These are phyloP conservation scores for Montipora capricornis DNA, from an alignment of 64 coral and sea anemone genomes.

Conservation along the genomic window DNA sequence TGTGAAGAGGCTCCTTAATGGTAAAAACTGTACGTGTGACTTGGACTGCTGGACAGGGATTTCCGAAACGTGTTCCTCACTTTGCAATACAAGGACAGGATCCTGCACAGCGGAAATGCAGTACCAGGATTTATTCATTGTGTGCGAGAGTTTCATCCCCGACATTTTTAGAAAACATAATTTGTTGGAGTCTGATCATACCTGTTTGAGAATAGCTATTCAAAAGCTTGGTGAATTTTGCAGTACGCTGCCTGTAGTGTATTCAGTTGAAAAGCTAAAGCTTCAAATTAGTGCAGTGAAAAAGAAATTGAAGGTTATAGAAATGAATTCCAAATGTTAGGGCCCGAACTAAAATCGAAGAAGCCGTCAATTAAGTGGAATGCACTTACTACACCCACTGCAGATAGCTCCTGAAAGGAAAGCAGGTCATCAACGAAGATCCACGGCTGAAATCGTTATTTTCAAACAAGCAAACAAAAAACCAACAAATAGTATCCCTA, in stretches of 20 bases:
- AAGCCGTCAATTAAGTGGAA: neutral
- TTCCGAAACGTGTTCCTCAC: slow-evolving; percentile 35
- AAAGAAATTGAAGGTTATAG: slow-evolving; percentile 10
- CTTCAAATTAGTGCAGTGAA: neutral
- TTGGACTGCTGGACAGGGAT: neutral
- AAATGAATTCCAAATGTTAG: neutral
- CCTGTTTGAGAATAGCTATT: slow-evolving; percentile 8
- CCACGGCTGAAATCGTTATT: too few species aligned
- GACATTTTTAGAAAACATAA: slow-evolving; percentile 14
- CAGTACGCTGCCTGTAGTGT: slow-evolving; percentile 18
- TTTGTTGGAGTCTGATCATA: neutral
- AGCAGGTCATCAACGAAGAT: too few species aligned
- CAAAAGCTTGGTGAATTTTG: slow-evolving; percentile 14
- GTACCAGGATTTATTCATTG: slow-evolving; percentile 59
- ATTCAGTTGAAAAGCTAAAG: neutral
- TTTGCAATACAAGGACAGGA: slow-evolving; percentile 59
- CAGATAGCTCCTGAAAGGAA: too few species aligned
- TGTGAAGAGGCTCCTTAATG: slow-evolving; percentile 13
- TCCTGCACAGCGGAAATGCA: slow-evolving; percentile 34
- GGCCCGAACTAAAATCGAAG: neutral
- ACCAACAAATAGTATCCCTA: too few species aligned
- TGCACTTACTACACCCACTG: neutral
- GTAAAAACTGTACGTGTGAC: slow-evolving; percentile 37
- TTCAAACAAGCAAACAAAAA: too few species aligned
- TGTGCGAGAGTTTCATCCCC: slow-evolving; percentile 52